Base-by-base conservation (phyloP, 1,140 invertebrate genomes). In the Notospermus geniculatus region DNA sequence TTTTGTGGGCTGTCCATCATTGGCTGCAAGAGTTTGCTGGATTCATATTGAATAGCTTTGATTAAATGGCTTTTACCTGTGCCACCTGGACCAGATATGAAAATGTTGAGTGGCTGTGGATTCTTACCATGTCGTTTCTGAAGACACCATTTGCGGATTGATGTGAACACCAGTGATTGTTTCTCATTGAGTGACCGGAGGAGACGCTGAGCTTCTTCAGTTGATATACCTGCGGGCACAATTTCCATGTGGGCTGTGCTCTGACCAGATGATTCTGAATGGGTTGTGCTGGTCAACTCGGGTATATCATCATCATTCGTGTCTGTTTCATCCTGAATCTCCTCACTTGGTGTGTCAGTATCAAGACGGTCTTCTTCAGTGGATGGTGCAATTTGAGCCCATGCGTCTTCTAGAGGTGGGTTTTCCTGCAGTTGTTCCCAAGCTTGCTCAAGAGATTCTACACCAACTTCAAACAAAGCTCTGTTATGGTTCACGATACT, bases 51-150 rank as follows among this genome's bases (percentile, higher is more conserved):
- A n/a, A 66, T 50, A 22, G 28, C 43, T 46, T 61, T 61, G 1
- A 65, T 57, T 22, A 65, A 22, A 55, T 65, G 63, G 32, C 54
- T 65, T 54, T 65, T 64, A 45, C 63, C 63, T 32, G 59, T 59
- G 17, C 60, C 52, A 22, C 55, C 60, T 30, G 55, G 55, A 29
- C 64, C 64, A 17, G 56, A 62, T 27, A 66, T 28, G 43, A 66
- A 66, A 11, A 66, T 2, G n/a, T 50, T 46, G 32, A 36, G 32
- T 19, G 60, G 64, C 27, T 56, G 41, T 28, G 55, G 54, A 22
- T 63, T 45, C 27, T 61, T 52, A 27, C 46, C 36, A 25, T 58
- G 50, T 22, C 32, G 23, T n/a, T 36, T 54, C 1, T 61, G 17
- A 4, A 67, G 36, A 43, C 58, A 60, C 58, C 55, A 64, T 11